Evolutionary conservation across 2,888 invertebrate genomes (phyloP).

Genomic region (Napeogenes sylphis): DNA sequence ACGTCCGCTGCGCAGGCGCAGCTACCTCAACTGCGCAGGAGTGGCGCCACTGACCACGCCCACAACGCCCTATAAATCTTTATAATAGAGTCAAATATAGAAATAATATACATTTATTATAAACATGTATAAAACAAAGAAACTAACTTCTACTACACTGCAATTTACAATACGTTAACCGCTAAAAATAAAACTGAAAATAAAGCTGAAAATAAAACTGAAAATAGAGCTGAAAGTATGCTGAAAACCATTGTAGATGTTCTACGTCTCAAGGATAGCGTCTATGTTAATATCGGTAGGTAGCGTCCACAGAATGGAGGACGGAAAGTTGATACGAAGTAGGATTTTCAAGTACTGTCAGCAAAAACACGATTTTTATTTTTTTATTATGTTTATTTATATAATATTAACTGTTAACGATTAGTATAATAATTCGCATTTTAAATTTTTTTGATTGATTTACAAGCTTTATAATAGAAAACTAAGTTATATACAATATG

Average conservation of each 20-base stretch:
- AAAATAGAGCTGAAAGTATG: constrained; percentile 5
- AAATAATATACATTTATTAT: not conserved
- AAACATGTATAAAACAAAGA: not conserved
- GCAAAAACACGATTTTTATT: constrained; percentile 33
- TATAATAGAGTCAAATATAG: not conserved
- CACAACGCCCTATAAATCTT: constrained; percentile 48
- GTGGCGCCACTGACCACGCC: constrained; percentile 50
- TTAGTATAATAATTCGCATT: too few species aligned
- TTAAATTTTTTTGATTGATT: too few species aligned
- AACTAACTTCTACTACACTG: not conserved
- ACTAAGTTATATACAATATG: too few species aligned
- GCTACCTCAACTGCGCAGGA: constrained; percentile 50
- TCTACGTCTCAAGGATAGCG: constrained; percentile 30
- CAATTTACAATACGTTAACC: constrained; percentile 10
- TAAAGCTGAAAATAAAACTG: too few species aligned
- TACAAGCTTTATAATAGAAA: too few species aligned
- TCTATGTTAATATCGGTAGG: constrained; percentile 54
- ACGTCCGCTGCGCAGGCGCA: constrained; percentile 25
- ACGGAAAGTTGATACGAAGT: constrained; percentile 71
- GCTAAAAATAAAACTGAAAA: too few species aligned
- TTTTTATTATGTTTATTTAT: not conserved
- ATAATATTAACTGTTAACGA: too few species aligned
- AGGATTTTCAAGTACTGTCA: constrained; percentile 67
- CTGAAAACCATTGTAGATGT: constrained; percentile 26
- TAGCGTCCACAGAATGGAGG: constrained; percentile 61